A percentile compares a stretch with the other conserved stretches of the same genome.
Evolutionary conservation across 2,888 invertebrate genomes (phyloP).

Genomic region (Arrhopalites spinosus): DNA sequence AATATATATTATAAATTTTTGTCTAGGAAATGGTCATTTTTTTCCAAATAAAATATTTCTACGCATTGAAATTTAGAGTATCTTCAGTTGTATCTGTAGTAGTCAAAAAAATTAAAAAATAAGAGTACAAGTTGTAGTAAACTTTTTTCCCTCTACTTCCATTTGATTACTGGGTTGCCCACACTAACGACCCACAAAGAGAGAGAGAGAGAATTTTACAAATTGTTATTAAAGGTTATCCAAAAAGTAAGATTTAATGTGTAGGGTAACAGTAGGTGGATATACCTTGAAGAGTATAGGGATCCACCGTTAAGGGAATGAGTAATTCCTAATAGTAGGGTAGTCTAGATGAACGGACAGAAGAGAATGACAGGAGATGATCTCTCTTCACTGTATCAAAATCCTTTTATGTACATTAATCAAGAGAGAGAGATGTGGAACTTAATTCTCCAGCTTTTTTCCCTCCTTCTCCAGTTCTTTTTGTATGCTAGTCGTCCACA

Average conservation of each 20-base stretch:
- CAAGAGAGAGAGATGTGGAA: background rate
- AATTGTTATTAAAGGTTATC: too few relatives aligned
- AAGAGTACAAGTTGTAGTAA: background rate
- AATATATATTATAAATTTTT: too few relatives aligned
- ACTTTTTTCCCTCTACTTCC: constrained; percentile 15
- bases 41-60: too few relatives aligned
- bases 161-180: constrained; percentile 32
- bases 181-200: constrained; percentile 31
- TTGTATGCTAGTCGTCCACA: background rate
- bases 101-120: too few relatives aligned
- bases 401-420: constrained; percentile 2
- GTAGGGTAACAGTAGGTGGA: too few relatives aligned
- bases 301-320: constrained; percentile 6
- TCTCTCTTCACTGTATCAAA: too few relatives aligned
- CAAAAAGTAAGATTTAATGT: too few relatives aligned
- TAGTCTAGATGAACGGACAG: constrained; percentile 17
- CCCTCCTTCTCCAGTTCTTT: constrained; percentile 1
- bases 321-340: constrained; percentile 15
- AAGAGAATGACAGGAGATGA: constrained; percentile 21
- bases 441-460: background rate
- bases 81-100: too few relatives aligned
- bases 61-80: too few relatives aligned
- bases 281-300: background rate
- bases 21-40: too few relatives aligned
- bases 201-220: background rate